Evolutionary conservation across 2,888 invertebrate species (phyloP).

Genomic region (Mamestra brassicae): DNA sequence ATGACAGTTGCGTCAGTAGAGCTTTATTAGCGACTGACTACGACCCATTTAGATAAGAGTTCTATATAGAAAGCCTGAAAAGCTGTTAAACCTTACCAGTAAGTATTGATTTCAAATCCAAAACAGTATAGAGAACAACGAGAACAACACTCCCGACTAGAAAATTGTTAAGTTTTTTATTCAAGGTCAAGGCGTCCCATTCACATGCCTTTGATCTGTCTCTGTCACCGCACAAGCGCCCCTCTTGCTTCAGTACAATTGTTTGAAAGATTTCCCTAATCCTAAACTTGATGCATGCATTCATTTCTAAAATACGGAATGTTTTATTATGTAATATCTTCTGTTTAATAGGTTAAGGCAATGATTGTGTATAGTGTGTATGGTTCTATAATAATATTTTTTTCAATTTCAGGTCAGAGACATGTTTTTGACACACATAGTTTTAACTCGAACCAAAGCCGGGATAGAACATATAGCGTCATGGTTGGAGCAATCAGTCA

Average conservation of each 20-base stretch:
- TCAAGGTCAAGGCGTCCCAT: conserved; percentile 24
- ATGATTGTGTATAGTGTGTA: not conserved
- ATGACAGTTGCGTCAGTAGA: conserved; percentile 13
- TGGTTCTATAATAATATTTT: not conserved
- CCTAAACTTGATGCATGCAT: not conserved
- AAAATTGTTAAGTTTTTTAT: conserved; percentile 28
- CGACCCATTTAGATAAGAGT: conserved; percentile 31
- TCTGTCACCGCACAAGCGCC: conserved; percentile 2
- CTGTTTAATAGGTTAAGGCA: not conserved
- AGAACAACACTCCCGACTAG: not conserved
- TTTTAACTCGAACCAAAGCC: not conserved
- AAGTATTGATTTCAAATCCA: conserved; percentile 29
- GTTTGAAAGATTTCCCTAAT: not conserved
- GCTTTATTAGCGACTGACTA: conserved; percentile 22
- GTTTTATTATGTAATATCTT: not conserved
- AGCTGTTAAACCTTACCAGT: not conserved
- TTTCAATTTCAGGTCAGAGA: no score
- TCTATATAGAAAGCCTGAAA: not conserved
- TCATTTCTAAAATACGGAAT: conserved; percentile 1
- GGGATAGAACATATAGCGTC: not conserved
- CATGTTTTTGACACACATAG: not conserved
- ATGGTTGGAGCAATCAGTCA: not conserved
- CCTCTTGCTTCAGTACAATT: conserved; percentile 5
- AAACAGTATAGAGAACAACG: conserved; percentile 6
- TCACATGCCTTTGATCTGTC: conserved; percentile 22